Evolutionary conservation across 1,140 invertebrate genomes (phyloP).

Genomic region (Elysia chlorotica): DNA sequence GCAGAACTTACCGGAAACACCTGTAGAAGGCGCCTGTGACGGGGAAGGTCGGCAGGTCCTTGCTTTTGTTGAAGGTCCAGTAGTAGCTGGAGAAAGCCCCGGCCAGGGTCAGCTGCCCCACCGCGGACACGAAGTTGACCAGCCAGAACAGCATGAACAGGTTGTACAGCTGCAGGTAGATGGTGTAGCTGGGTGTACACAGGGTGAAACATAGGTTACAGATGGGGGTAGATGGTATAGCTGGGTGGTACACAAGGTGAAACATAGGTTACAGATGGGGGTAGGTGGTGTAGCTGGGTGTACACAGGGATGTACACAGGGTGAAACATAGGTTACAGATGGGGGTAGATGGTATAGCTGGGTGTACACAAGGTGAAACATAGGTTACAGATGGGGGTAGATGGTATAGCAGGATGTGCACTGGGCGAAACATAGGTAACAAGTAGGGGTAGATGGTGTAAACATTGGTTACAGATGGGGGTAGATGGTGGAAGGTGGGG

Average conservation of each 20-base stretch:
- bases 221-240: background rate
- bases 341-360: background rate
- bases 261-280: too few relatives aligned
- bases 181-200: constrained; percentile 45
- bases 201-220: background rate
- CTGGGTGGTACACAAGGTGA: background rate
- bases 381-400: background rate
- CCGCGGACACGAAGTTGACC: constrained; percentile 84
- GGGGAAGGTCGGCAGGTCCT: constrained; percentile 73
- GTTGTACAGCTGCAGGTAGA: constrained; percentile 73
- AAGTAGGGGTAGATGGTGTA: background rate
- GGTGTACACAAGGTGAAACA: background rate
- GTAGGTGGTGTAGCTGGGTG: background rate
- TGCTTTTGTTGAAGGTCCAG: constrained; percentile 85
- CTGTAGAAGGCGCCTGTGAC: constrained; percentile 56
- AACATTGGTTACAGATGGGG: background rate
- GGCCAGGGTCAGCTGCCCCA: constrained; percentile 89
- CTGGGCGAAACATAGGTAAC: background rate
- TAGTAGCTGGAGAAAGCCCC: constrained; percentile 86
- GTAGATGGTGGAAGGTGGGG: background rate
- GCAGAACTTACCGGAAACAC: constrained; percentile 70
- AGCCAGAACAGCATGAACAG: constrained; percentile 89
- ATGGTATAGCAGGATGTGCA: background rate
- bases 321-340: background rate
- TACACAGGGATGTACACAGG: background rate